Evolutionary conservation across 2,888 invertebrate genomes (phyloP).

Genomic region (Agonum fuliginosum): DNA sequence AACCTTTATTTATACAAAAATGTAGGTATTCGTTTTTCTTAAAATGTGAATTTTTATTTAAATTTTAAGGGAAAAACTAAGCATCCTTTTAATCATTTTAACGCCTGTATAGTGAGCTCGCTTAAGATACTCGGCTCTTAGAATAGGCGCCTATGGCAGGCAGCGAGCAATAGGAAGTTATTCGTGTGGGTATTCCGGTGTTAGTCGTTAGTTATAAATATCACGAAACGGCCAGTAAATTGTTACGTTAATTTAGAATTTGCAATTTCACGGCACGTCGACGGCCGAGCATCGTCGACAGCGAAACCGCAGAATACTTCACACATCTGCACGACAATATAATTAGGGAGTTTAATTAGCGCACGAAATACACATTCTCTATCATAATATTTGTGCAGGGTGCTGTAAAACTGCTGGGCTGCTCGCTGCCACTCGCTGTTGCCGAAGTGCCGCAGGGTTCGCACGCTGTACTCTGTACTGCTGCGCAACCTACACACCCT

Average conservation of each 20-base stretch:
- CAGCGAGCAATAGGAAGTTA: neutral
- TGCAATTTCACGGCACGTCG: conserved; percentile 57
- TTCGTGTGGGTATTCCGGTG: conserved; percentile 19
- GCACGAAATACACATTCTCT: conserved; percentile 59
- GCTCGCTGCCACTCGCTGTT: conserved; percentile 15
- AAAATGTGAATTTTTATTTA: too few species aligned
- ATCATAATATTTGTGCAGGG: conserved; percentile 59
- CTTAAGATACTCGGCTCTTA: too few species aligned
- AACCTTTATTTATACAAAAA: too few species aligned
- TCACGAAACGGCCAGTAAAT: conserved; percentile 53
- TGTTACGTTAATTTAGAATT: conserved; percentile 59
- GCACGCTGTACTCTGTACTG: too few species aligned
- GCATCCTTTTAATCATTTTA: too few species aligned
- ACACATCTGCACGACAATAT: conserved; percentile 59
- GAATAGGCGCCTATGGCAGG: too few species aligned
- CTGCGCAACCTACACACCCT: too few species aligned
- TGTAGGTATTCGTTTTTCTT: too few species aligned
- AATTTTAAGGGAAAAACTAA: too few species aligned
- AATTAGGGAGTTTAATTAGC: conserved; percentile 59
- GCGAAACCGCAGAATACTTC: conserved; percentile 55
- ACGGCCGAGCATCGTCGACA: conserved; percentile 49
- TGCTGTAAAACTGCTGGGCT: conserved; percentile 53
- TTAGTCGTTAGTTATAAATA: conserved; percentile 55
- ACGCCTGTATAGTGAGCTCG: too few species aligned
- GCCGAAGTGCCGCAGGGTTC: conserved; percentile 3